Conservation (phyloP, 2,113 vertebrate genomes). For the Ceyx melanurus region DNA sequence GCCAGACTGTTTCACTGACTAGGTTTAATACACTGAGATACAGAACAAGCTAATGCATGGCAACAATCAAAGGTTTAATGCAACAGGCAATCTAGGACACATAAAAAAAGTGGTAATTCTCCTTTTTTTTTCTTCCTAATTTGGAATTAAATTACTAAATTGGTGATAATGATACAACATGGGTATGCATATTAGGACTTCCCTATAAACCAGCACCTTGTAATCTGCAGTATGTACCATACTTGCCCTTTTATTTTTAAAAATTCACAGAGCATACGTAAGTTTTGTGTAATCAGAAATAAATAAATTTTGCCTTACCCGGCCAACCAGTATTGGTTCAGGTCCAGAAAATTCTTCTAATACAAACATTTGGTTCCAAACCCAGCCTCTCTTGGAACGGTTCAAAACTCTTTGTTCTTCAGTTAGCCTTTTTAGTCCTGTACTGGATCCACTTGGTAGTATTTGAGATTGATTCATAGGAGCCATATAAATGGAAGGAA, state of each 20-base stretch:
- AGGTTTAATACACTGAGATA: background rate
- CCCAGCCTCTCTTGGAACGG: slow-evolving; percentile 98
- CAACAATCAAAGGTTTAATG: background rate
- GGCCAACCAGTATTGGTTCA: slow-evolving; percentile 98
- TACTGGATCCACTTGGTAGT: slow-evolving; percentile 80
- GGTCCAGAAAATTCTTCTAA: slow-evolving; percentile 99
- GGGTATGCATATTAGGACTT: background rate
- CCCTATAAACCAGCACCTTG: background rate
- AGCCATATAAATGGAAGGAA: slow-evolving; percentile 83
- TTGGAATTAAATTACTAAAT: background rate
- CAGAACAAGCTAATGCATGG: background rate
- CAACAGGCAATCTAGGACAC: background rate
- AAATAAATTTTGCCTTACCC: slow-evolving; percentile 84
- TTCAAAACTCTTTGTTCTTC: slow-evolving; percentile 93
- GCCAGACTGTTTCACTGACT: slow-evolving; percentile 2
- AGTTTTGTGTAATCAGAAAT: background rate
- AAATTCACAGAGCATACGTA: background rate
- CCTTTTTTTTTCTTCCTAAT: background rate
- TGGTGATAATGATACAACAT: background rate
- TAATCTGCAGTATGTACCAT: background rate
- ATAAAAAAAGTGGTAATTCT: background rate
- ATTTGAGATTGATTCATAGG: slow-evolving; percentile 83
- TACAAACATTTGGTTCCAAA: slow-evolving; percentile 99
- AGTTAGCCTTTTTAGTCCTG: slow-evolving; percentile 79
- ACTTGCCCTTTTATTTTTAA: background rate